Evolutionary conservation across 2,113 vertebrate genomes (phyloP), one percentile per base, ranked within the genome.

Genomic region (Poeciliopsis retropinna): DNA sequence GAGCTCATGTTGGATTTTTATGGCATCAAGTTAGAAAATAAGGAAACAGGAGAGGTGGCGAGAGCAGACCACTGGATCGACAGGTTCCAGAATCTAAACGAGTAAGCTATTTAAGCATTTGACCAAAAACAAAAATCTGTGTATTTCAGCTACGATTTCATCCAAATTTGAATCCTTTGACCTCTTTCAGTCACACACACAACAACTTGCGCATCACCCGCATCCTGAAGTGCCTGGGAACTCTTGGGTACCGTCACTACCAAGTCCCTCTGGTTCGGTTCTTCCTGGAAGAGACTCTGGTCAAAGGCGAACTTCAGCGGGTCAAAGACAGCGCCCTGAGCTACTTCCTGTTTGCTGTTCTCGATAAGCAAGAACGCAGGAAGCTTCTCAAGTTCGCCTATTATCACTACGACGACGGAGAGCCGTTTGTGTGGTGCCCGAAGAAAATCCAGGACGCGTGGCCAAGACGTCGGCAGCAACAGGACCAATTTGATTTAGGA

Each of bases 1-100:
- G 62, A 94, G 77, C 95, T 99, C 63, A 99, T 99, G 97, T 84
- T 99, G 92, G 93, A 95, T 6, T 98, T 99, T 88, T 99, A 98
- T 4, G 97, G 97, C 3, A 96, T 98, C 7, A 0, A 29, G 28
- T 84, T 99, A 17, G 1, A 81, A 3, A 27, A 91, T 0, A 28
- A 88, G 6, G 0, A 75, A 57, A 96, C 94, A 0, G 97, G 98
- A 54, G 60, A 89, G 0, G 94, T 99, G 7, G 0, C 0, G 54
- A 93, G 87, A 34, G 93, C 96, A 0, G 0, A n/a, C 1, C 94
- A 97, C 37, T 99, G 95, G 93, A 1, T 0, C 25, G 83, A 93
- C 0, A 89, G 96, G 70, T 99, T 97, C 78, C 5, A 79, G 0
- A 97, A 98, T 91, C 88, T 99, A 1, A 94, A 97, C 89, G 78